Evolutionary conservation across 2,113 vertebrate species (phyloP).

Genomic region (Pelecanus crispus): DNA sequence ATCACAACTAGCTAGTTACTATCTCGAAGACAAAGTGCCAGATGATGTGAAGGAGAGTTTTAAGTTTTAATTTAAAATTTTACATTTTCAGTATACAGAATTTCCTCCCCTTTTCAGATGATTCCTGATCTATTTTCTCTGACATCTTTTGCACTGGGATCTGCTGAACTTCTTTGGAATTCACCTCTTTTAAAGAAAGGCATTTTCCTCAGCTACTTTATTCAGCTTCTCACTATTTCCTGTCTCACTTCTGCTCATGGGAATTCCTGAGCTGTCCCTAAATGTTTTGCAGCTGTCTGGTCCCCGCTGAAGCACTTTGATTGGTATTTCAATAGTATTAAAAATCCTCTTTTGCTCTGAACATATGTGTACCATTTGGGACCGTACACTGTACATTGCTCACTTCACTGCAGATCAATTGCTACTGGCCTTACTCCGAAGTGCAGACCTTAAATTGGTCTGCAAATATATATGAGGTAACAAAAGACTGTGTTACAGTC

Average conservation of each 20-base stretch:
- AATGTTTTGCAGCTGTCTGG: conserved; percentile 49
- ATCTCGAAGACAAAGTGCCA: neutral
- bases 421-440: conserved; percentile 39
- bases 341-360: conserved; percentile 5
- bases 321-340: conserved; percentile 31
- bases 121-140: neutral
- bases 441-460: neutral
- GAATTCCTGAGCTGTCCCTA: conserved; percentile 54
- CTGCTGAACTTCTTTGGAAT: neutral
- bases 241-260: conserved; percentile 36
- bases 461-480: neutral
- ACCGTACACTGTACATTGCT: neutral
- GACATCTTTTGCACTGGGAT: neutral
- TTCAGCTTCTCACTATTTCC: conserved; percentile 36
- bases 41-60: neutral
- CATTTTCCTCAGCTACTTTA: conserved; percentile 37
- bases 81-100: neutral
- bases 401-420: neutral
- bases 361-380: conserved; percentile 48
- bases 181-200: neutral
- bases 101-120: neutral
- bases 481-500: neutral
- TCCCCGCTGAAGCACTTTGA: conserved; percentile 21
- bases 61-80: neutral
- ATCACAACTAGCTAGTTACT: neutral